phyloP scores from a whole-genome alignment of 2,113 vertebrate genomes.

The Chroicocephalus ridibundus region DNA sequence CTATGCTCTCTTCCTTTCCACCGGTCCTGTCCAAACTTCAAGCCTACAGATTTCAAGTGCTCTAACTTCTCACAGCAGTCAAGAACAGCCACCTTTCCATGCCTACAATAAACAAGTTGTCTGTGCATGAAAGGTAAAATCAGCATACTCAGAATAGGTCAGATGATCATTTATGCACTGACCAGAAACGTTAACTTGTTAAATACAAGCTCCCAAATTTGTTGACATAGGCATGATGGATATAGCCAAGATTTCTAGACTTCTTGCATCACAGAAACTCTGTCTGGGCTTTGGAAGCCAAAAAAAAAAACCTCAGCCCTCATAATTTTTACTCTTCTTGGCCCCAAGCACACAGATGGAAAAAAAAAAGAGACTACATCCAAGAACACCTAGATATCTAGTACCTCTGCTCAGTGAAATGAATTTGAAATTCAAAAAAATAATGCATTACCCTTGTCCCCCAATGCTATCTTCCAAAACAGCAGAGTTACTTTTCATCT shows the following conservation, averaged over 20 bases:
- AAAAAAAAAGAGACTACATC: not conserved
- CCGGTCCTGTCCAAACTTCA: not conserved
- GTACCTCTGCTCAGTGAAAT: not conserved
- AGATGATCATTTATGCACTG: not conserved
- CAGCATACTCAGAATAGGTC: not conserved
- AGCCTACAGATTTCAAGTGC: not conserved
- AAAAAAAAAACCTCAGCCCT: not conserved
- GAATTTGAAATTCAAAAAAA: not conserved
- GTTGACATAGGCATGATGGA: not conserved
- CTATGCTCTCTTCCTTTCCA: not conserved
- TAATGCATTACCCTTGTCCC: not conserved
- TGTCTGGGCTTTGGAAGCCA: not conserved
- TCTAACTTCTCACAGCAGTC: not conserved
- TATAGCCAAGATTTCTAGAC: not conserved
- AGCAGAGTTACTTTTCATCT: not conserved
- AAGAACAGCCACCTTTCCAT: not conserved
- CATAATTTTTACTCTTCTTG: not conserved
- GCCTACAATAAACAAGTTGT: not conserved
- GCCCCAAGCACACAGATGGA: not conserved
- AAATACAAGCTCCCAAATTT: not conserved
- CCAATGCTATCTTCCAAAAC: not conserved
- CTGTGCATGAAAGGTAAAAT: not conserved
- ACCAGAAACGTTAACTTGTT: not conserved
- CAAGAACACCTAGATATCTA: not conserved
- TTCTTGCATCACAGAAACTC: not conserved